phyloP scores from a whole-genome alignment of 1,140 invertebrate genomes.

The Arctopsyche grandis region DNA sequence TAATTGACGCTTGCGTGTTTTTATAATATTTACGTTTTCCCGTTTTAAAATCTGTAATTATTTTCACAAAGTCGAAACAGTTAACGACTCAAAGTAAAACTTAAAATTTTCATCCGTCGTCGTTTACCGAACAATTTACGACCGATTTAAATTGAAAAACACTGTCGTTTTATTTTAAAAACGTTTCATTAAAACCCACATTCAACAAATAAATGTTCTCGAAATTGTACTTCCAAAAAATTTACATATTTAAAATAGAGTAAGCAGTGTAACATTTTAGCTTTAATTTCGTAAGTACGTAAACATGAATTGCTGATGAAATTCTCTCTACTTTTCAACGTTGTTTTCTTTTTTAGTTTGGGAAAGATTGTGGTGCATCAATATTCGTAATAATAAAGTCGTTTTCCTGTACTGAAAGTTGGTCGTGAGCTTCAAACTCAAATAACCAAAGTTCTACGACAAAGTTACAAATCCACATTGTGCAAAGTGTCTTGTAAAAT shows the following conservation, averaged over 20 bases:
- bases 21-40: background rate
- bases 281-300: too few species aligned
- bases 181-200: too few species aligned
- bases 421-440: background rate
- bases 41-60: conserved; percentile 13
- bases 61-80: background rate
- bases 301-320: too few species aligned
- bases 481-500: background rate
- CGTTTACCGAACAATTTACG: background rate
- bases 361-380: too few species aligned
- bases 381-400: too few species aligned
- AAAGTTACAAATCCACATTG: background rate
- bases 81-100: background rate
- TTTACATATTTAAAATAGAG: too few species aligned
- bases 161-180: background rate
- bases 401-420: background rate
- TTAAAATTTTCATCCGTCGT: background rate
- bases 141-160: conserved; percentile 23
- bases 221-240: too few species aligned
- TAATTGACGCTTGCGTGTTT: background rate
- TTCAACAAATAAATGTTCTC: too few species aligned
- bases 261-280: too few species aligned
- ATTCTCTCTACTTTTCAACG: too few species aligned
- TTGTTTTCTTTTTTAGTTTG: too few species aligned
- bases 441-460: conserved; percentile 9